Percentiles rank a stretch among this genome's conserved stretches.
Evolutionary conservation across 1,140 invertebrate species (phyloP).

Genomic region (Pogonomyrmex californicus): DNA sequence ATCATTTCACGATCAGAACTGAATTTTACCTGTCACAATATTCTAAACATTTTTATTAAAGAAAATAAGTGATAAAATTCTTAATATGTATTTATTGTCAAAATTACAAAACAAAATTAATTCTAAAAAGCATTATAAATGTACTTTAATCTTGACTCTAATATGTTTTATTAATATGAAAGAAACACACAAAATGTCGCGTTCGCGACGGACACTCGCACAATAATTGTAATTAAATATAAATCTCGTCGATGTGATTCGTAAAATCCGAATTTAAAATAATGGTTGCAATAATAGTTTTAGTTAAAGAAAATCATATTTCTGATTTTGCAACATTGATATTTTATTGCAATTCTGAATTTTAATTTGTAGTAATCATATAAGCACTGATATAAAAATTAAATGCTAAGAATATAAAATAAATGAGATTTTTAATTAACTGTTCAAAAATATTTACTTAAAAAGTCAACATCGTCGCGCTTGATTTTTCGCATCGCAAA

Average conservation of each 20-base stretch:
- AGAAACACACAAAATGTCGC: not conserved
- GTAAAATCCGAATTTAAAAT: not conserved
- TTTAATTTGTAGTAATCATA: not conserved
- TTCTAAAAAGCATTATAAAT: not conserved
- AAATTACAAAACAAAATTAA: not conserved
- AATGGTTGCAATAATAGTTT: not conserved
- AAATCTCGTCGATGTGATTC: not conserved
- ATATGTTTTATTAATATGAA: not conserved
- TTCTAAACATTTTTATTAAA: not conserved
- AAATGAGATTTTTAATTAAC: not conserved
- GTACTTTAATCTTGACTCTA: not conserved
- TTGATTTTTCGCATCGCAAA: not conserved
- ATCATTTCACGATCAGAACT: constrained; percentile 36
- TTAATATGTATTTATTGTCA: not conserved
- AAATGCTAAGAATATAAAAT: not conserved
- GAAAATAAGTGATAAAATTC: not conserved
- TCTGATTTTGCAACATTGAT: not conserved
- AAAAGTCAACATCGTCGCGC: not conserved
- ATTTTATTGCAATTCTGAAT: not conserved
- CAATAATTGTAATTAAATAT: not conserved
- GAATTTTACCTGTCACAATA: constrained; percentile 40
- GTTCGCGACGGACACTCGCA: too few species aligned
- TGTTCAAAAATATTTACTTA: not conserved
- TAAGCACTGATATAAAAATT: not conserved
- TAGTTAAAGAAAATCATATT: not conserved